Conservation (phyloP, 2,113 vertebrate species). For the Geococcyx californianus region DNA sequence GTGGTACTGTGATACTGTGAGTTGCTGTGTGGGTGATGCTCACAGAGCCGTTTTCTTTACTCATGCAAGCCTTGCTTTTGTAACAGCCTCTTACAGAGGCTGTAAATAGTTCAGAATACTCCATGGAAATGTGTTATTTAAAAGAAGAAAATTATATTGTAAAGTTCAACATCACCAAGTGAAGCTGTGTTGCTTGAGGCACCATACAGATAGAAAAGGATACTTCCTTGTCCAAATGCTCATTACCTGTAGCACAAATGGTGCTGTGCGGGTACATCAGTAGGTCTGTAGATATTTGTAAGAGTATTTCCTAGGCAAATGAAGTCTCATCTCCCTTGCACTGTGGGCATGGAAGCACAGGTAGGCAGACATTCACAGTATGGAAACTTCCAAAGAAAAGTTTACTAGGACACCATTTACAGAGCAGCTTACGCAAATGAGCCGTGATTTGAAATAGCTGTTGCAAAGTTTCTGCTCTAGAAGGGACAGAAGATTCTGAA, state of each 20-base stretch:
- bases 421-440: not conserved
- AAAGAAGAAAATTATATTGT: not conserved
- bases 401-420: not conserved
- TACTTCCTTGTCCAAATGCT: not conserved
- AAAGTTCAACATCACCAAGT: not conserved
- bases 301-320: not conserved
- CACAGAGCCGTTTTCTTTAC: not conserved
- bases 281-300: not conserved
- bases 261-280: not conserved
- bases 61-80: fast-evolving
- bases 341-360: not conserved
- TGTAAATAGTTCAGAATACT: not conserved
- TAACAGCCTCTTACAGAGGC: not conserved
- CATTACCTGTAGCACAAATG: no score
- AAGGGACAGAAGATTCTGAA: not conserved
- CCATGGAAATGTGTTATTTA: not conserved
- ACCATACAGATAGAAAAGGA: not conserved
- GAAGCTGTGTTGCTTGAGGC: not conserved
- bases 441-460: not conserved
- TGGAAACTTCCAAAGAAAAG: not conserved
- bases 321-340: not conserved
- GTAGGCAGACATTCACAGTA: not conserved
- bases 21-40: not conserved
- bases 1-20: no score
- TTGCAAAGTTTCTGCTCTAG: not conserved